Conservation (phyloP, 1,140 invertebrate genomes). For the Caenorhabditis elegans region DNA sequence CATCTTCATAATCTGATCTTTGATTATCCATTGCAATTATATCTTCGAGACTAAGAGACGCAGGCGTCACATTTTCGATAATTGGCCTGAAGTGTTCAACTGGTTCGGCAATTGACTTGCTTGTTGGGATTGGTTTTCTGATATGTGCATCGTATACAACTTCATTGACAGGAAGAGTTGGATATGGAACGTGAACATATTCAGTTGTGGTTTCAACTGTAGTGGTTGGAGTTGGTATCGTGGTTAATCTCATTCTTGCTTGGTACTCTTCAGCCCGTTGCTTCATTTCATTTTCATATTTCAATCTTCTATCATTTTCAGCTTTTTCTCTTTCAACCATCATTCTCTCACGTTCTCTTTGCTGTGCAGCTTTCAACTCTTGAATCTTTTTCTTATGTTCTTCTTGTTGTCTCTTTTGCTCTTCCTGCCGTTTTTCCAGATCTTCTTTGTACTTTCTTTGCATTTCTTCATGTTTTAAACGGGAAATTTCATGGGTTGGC, state of each 20-base stretch:
- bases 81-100: not conserved
- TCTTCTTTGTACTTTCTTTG: constrained; percentile 37
- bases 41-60: not conserved
- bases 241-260: not conserved
- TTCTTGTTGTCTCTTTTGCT: constrained; percentile 13
- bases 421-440: constrained; percentile 21
- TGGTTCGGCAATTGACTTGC: not conserved
- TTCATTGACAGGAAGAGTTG: not conserved
- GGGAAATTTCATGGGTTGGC: not conserved
- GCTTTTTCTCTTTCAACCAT: not conserved
- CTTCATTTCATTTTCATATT: constrained; percentile 15
- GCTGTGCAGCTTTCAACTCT: not conserved
- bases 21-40: constrained; percentile 15
- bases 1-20: constrained; percentile 18
- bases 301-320: constrained; percentile 15
- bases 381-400: constrained; percentile 23
- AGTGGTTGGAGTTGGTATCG: not conserved
- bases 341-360: not conserved
- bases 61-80: not conserved
- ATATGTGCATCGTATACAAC: not conserved
- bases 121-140: constrained; percentile 5
- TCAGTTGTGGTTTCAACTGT: not conserved
- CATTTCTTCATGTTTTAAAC: constrained; percentile 33
- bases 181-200: not conserved
- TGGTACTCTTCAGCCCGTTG: constrained; percentile 11